Conservation (phyloP, 1,140 invertebrate genomes). For the Cylas formicarius region DNA sequence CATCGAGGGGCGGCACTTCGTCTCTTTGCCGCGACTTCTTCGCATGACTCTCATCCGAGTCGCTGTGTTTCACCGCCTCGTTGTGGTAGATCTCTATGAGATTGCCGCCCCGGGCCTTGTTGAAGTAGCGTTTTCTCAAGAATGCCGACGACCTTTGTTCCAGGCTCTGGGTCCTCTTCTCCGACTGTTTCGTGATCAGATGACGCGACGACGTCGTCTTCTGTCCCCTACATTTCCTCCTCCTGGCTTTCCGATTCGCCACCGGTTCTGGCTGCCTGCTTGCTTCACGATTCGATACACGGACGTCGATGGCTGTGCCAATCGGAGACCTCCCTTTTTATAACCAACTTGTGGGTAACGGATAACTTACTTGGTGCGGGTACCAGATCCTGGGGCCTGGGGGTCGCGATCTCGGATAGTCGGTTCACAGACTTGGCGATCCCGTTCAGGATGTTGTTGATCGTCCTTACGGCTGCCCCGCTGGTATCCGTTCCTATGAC, state of each 20-base stretch:
- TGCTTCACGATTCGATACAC: too few species aligned
- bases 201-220: conserved; percentile 14
- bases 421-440: conserved; percentile 38
- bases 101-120: conserved; percentile 22
- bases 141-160: not conserved
- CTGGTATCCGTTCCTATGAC: conserved; percentile 33
- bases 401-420: conserved; percentile 27
- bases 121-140: conserved; percentile 9
- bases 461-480: conserved; percentile 36
- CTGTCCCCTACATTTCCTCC: conserved; percentile 8
- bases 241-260: too few species aligned
- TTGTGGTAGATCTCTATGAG: conserved; percentile 49
- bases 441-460: conserved; percentile 39
- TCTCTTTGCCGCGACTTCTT: conserved; percentile 15
- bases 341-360: too few species aligned
- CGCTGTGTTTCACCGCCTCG: conserved; percentile 35
- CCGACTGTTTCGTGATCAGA: conserved; percentile 8
- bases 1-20: conserved; percentile 12
- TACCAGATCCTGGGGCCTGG: conserved; percentile 3
- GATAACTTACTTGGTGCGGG: conserved; percentile 7
- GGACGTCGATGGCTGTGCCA: too few species aligned
- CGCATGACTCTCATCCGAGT: conserved; percentile 31
- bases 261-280: too few species aligned
- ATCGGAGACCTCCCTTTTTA: too few species aligned
- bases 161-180: conserved; percentile 12